Evolutionary conservation across 1,140 invertebrate genomes (phyloP).

Genomic region (Coptotermes formosanus): DNA sequence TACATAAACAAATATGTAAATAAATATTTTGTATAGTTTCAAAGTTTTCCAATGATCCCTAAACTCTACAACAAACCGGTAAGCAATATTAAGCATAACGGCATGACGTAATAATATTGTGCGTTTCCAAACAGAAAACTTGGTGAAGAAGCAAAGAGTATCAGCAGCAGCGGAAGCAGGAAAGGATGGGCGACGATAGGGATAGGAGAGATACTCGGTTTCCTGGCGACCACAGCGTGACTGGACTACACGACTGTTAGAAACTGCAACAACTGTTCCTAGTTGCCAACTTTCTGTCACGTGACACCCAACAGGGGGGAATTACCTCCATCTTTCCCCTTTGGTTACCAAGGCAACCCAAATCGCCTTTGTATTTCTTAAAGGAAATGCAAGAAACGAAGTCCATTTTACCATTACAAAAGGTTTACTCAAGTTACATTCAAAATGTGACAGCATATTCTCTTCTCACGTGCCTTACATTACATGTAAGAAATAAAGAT

Average conservation of each 20-base stretch:
- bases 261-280: neutral
- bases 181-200: neutral
- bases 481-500: neutral
- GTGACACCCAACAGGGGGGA: neutral
- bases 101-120: too few relatives aligned
- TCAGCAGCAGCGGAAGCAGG: neutral
- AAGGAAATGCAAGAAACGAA: neutral
- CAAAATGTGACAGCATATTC: neutral
- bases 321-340: neutral
- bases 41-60: too few relatives aligned
- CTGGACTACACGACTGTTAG: neutral
- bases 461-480: neutral
- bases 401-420: neutral
- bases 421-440: neutral
- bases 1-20: too few relatives aligned
- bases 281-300: neutral
- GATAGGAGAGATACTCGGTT: neutral
- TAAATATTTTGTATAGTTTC: too few relatives aligned
- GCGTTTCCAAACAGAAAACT: neutral
- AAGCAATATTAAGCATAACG: too few relatives aligned
- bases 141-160: neutral
- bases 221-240: neutral
- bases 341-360: neutral
- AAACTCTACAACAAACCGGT: too few relatives aligned
- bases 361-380: neutral